Base-by-base conservation (phyloP, 2,888 invertebrate species). In the Digitonthophagus gazella region DNA sequence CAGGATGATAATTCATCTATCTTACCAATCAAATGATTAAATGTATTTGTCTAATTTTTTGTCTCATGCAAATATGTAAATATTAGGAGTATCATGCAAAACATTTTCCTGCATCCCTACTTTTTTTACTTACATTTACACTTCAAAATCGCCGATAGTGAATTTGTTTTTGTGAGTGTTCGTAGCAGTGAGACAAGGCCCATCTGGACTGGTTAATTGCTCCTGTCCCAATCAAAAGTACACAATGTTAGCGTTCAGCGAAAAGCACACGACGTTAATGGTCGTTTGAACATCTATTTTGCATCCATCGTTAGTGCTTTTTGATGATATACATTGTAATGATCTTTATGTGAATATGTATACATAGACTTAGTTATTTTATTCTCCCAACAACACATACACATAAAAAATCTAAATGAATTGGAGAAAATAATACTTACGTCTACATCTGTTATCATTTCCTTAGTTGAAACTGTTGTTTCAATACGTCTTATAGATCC, bases 401-500 rank as follows among this genome's bases (percentile, higher is more conserved):
- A 8, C 14, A 64, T 3, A 14, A n/a, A 3, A 2, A 15, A 2
- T 57, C n/a, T n/a, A n/a, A n/a, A n/a, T n/a, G n/a, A n/a, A n/a
- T n/a, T n/a, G n/a, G n/a, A n/a, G 2, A 15, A 64, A 16, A n/a
- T 11, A 18, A 15, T 19, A 91, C 93, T 92, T 83, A 95, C 95
- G 83, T 95, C 95, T 78, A 94, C 93, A 77, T 95, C 95, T 73
- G 92, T 93, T 86, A 96, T 95, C 96, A 96, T 96, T 83, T 95
- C 95, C 82, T 95, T 95, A 19, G 96, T 96, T 16, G 95, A 95
- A 8, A 95, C 94, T 0, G 96, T 96, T 22, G 96, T 95, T 81
- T 96, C 96, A 77, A 96, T 95, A 76, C 96, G 89, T 77, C 95
- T 87, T 81, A 96, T 95, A 72, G 95, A 95, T 20, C 94, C 95